Evolutionary conservation across 2,888 invertebrate species (phyloP).

Genomic region (Xanthostigma xanthostigma): DNA sequence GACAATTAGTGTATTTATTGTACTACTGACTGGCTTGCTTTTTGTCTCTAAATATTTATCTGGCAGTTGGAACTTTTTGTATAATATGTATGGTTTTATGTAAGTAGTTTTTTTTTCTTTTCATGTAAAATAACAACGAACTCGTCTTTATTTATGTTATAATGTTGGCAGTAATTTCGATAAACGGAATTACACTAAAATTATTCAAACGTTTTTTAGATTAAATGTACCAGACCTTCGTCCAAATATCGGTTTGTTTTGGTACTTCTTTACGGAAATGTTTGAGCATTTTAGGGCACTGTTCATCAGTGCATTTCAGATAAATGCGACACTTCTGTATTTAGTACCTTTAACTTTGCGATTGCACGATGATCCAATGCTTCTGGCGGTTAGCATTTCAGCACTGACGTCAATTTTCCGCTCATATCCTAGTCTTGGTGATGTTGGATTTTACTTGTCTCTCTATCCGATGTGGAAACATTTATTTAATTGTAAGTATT

Average conservation of each 20-base stretch:
- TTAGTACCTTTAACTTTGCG: slow-evolving; percentile 73
- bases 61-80: slow-evolving; percentile 28
- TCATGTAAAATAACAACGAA: no score
- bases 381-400: slow-evolving; percentile 64
- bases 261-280: slow-evolving; percentile 99
- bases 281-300: slow-evolving; percentile 95
- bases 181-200: background rate
- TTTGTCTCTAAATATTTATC: slow-evolving; percentile 3
- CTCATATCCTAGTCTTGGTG: slow-evolving; percentile 93
- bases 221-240: slow-evolving; percentile 83
- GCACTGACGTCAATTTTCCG: slow-evolving; percentile 83
- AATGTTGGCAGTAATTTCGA: no score
- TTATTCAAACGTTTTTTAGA: slow-evolving; percentile 36
- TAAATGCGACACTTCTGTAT: slow-evolving; percentile 85
- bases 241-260: slow-evolving; percentile 95
- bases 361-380: slow-evolving; percentile 62
- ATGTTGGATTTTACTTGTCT: slow-evolving; percentile 83
- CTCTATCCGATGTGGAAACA: slow-evolving; percentile 85
- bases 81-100: slow-evolving; percentile 71
- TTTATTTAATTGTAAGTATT: slow-evolving; percentile 64
- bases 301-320: slow-evolving; percentile 93
- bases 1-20: slow-evolving; percentile 35
- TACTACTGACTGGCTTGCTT: slow-evolving; percentile 34
- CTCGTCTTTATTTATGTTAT: no score
- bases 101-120: slow-evolving; percentile 30